Percentiles rank a stretch among this genome's conserved stretches.
Conservation (phyloP, 2,113 vertebrate genomes). For the Gymnocephalus cernua region DNA sequence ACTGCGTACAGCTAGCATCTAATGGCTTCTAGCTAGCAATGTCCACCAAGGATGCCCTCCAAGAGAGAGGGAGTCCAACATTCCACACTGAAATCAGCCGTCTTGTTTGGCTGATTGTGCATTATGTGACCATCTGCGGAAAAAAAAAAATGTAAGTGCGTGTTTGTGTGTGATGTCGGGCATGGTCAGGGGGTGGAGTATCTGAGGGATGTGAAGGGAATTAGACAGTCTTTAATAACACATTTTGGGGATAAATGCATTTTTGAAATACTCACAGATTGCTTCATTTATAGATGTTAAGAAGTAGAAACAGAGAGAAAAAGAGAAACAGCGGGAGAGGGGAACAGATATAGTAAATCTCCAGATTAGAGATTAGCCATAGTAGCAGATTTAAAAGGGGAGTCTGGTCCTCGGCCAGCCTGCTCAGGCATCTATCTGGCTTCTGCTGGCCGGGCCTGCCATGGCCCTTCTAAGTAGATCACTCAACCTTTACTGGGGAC, state of each 20-base stretch:
- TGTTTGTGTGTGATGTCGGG: slow-evolving; percentile 48
- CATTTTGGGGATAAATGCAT: slow-evolving; percentile 83
- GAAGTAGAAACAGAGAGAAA: slow-evolving; percentile 61
- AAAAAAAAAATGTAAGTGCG: slow-evolving; percentile 47
- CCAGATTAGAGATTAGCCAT: slow-evolving; percentile 88
- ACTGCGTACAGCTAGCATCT: slow-evolving; percentile 65
- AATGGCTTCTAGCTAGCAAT: slow-evolving; percentile 79
- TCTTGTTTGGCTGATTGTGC: slow-evolving; percentile 86
- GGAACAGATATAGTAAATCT: slow-evolving; percentile 83
- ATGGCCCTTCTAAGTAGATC: slow-evolving; percentile 78
- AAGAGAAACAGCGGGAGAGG: slow-evolving; percentile 65
- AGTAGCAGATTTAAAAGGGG: slow-evolving; percentile 84
- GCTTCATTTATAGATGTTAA: slow-evolving; percentile 83
- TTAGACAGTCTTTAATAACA: slow-evolving; percentile 83
- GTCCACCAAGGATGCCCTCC: slow-evolving; percentile 74
- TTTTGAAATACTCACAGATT: slow-evolving; percentile 84
- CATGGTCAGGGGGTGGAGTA: slow-evolving; percentile 45
- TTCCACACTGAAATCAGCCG: slow-evolving; percentile 79
- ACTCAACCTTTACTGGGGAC: slow-evolving; percentile 65
- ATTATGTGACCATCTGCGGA: slow-evolving; percentile 85
- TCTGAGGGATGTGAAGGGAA: slow-evolving; percentile 68
- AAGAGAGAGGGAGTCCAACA: slow-evolving; percentile 71
- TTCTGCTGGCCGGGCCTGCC: slow-evolving; percentile 77
- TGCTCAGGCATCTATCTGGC: slow-evolving; percentile 84
- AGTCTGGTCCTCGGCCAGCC: slow-evolving; percentile 80